A percentile compares a stretch with the other conserved stretches of the same genome.
Evolutionary conservation across 2,113 vertebrate species (phyloP).

Genomic region (Ranitomeya imitator): DNA sequence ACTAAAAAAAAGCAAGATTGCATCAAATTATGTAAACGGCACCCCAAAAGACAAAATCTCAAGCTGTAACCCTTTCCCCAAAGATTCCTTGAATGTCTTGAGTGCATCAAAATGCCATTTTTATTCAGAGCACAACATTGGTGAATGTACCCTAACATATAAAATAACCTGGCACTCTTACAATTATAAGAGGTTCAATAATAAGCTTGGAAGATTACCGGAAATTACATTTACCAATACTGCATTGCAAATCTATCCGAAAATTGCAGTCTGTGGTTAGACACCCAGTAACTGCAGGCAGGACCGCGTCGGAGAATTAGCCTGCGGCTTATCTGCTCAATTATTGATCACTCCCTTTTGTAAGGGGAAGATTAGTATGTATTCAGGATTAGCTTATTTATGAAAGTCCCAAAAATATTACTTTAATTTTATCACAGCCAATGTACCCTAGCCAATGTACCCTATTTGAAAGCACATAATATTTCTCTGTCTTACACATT

Average conservation of each 20-base stretch:
- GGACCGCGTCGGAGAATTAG: neutral
- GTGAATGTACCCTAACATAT: too few species aligned
- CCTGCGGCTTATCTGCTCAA: neutral
- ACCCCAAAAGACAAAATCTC: too few species aligned
- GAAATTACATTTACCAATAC: neutral
- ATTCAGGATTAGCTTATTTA: neutral
- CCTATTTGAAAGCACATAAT: neutral
- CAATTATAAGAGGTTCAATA: neutral
- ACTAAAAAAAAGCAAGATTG: neutral
- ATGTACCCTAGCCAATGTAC: neutral
- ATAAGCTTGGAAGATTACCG: neutral
- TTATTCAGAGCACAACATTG: too few species aligned
- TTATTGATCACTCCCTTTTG: neutral
- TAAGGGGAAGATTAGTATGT: neutral
- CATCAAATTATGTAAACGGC: too few species aligned
- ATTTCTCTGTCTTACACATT: neutral
- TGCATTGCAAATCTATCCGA: neutral
- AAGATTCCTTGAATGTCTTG: too few species aligned
- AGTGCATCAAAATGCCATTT: too few species aligned
- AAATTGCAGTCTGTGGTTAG: neutral
- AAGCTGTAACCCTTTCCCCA: too few species aligned
- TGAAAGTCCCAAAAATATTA: neutral
- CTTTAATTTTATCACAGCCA: neutral
- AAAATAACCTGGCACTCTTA: too few species aligned
- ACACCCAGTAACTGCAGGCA: neutral